Evolutionary conservation across 2,113 vertebrate species (phyloP), one percentile per base, ranked within the genome.

Genomic region (Cnemophilus loriae): DNA sequence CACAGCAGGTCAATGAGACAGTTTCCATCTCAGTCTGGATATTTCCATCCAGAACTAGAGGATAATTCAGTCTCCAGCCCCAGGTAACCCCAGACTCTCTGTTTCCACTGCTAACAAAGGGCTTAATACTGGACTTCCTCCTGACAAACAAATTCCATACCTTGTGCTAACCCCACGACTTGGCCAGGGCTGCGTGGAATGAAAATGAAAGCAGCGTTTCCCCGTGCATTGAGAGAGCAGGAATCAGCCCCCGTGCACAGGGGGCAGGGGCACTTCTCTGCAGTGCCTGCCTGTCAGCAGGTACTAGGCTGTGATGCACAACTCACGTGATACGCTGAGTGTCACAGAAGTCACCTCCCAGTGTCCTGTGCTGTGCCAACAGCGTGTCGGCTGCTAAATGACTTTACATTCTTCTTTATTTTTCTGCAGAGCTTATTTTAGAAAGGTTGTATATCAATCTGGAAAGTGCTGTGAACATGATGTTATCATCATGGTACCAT

Each of bases 401-500:
- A 96, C 96, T 96, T 96, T 84, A 81, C 56, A 70, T 90, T 75
- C 76, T 87, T 87, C 92, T 69, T 84, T 83, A 68, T 95, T 95
- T 90, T 94, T 80, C 75, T 86, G 74, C 90, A 3, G 5, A 89
- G 88, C 90, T 92, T 92, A 81, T 96, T 96, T 96, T 97, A 96
- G 96, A 96, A 96, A 96, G 96, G 96, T 96, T 97, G 93, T 96
- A 96, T 93, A 97, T 96, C 95, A 96, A 94, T 96, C 95, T 96
- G 93, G 92, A 94, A 96, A 95, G 90, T 96, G 92, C 93, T 96
- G 92, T 95, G 95, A 96, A 96, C 96, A 97, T 93, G 95, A 96
- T 96, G 96, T 94, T 97, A 96, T 97, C 93, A 96, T 96, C 96
- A 96, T 93, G 95, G 95, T 96, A 95, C 96, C 96, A 97, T 96